Evolutionary conservation across 2,797 vertebrate species (phyloP).

Genomic region (Galaxias olidus): DNA sequence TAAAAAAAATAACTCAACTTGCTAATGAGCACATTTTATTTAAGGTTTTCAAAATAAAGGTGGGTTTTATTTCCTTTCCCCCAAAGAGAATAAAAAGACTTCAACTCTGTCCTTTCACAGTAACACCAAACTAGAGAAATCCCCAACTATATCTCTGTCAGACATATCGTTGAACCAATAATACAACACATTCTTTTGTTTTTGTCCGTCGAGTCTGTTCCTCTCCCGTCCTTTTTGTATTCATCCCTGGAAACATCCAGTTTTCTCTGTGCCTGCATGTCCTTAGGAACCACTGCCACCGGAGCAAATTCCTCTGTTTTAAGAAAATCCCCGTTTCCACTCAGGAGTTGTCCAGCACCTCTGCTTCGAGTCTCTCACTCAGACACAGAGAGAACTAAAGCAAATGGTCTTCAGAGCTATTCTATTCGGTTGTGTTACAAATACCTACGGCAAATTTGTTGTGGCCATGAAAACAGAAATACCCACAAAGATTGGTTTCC

Average conservation of each 20-base stretch:
- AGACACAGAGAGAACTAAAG: constrained; percentile 47
- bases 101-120: constrained; percentile 18
- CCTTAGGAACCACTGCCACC: constrained; percentile 58
- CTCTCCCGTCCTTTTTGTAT: constrained; percentile 45
- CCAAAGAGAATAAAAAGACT: too few relatives aligned
- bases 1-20: too few relatives aligned
- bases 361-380: constrained; percentile 50
- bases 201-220: constrained; percentile 37
- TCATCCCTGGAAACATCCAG: constrained; percentile 50
- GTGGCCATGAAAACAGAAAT: too few relatives aligned
- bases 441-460: background rate
- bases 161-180: constrained; percentile 48
- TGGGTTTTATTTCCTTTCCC: background rate
- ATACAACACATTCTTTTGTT: constrained; percentile 35
- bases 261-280: constrained; percentile 46
- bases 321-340: constrained; percentile 59
- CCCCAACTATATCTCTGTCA: constrained; percentile 46
- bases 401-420: constrained; percentile 24
- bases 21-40: too few relatives aligned
- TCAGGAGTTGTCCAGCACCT: constrained; percentile 65
- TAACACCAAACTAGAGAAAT: constrained; percentile 41
- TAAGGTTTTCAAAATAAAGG: background rate
- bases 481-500: too few relatives aligned
- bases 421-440: constrained; percentile 29
- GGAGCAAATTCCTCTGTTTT: constrained; percentile 70